Evolutionary conservation across 2,113 vertebrate genomes (phyloP), one percentile per base, ranked within the genome.

Genomic region (Echinops telfairi): DNA sequence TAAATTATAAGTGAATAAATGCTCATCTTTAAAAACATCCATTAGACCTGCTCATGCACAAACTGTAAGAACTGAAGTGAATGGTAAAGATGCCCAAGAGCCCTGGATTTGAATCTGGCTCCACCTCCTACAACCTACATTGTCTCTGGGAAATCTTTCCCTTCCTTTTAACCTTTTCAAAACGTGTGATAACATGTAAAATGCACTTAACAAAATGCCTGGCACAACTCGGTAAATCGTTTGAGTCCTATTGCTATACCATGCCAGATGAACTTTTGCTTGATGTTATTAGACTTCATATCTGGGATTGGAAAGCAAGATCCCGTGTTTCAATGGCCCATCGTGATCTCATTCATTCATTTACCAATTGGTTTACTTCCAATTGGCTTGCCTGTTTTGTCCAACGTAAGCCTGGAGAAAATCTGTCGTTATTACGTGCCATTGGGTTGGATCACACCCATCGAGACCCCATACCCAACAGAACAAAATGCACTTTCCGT

Each of bases 141-240:
- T 88, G 38, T 19, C 64, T 73, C 90, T 66, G 33, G 31, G 70
- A 91, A 90, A 38, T 15, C 6, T 83, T 73, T 89, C 83, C n/a
- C 77, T 88, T 73, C 29, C 29, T 70, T 91, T 38, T 27, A 53
- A 53, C 64, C 12, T 36, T 73, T 73, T 73, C 27, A 53, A 53
- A 53, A 53, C 5, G 47, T 53, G 9, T 53, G 20, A 47, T 66
- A 83, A 73, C 64, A 16, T 75, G 40, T 79, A 57, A 36, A 60
- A 89, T 93, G 27, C 53, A 88, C 25, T 75, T 78, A 82, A 22
- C n/a, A 89, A 95, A 95, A 83, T 58, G 29, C 20, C 57, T 64
- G 27, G 60, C 1, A 60, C 22, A 70, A 75, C 2, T 86, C 60
- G 83, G 15, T 77, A 86, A 68, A 58, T 70, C 58, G 19, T 91